Evolutionary conservation across 1,140 invertebrate species (phyloP).

Genomic region (Saccostrea glomerata): DNA sequence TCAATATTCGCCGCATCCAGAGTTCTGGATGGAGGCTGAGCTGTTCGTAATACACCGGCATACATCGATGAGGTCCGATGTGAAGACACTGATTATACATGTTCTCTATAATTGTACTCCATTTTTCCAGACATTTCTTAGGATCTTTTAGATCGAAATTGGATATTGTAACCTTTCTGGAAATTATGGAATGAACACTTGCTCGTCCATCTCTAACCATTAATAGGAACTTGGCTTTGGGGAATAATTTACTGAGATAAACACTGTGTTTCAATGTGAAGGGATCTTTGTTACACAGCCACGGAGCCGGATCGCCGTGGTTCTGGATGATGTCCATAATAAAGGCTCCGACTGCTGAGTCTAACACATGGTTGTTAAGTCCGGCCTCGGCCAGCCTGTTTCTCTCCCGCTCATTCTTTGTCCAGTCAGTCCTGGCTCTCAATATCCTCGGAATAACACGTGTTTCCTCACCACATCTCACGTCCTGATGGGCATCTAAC

Average conservation of each 20-base stretch:
- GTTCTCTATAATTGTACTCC: slow-evolving; percentile 94
- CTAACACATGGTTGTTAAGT: slow-evolving; percentile 92
- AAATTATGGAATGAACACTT: slow-evolving; percentile 97
- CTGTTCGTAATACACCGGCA: slow-evolving; percentile 96
- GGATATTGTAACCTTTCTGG: slow-evolving; percentile 96
- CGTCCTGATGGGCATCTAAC: slow-evolving; percentile 97
- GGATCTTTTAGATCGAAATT: slow-evolving; percentile 96
- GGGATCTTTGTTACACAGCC: slow-evolving; percentile 98
- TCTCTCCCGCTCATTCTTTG: slow-evolving; percentile 58
- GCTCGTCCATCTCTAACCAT: slow-evolving; percentile 98
- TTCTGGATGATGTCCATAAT: slow-evolving; percentile 93
- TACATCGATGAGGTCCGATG: slow-evolving; percentile 89
- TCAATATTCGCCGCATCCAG: slow-evolving; percentile 92
- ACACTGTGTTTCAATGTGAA: slow-evolving; percentile 96
- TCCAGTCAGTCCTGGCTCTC: slow-evolving; percentile 53
- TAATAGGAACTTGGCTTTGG: slow-evolving; percentile 94
- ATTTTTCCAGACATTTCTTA: slow-evolving; percentile 94
- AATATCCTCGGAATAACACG: slow-evolving; percentile 88
- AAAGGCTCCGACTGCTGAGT: slow-evolving; percentile 97
- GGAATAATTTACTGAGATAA: slow-evolving; percentile 83
- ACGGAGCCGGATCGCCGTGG: slow-evolving; percentile 93
- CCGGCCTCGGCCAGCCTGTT: slow-evolving; percentile 94
- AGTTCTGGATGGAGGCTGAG: slow-evolving; percentile 93
- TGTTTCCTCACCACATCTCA: slow-evolving; percentile 98
- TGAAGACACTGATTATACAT: slow-evolving; percentile 94